Conservation (phyloP, 2,797 vertebrate genomes). For the Anabas testudineus region DNA sequence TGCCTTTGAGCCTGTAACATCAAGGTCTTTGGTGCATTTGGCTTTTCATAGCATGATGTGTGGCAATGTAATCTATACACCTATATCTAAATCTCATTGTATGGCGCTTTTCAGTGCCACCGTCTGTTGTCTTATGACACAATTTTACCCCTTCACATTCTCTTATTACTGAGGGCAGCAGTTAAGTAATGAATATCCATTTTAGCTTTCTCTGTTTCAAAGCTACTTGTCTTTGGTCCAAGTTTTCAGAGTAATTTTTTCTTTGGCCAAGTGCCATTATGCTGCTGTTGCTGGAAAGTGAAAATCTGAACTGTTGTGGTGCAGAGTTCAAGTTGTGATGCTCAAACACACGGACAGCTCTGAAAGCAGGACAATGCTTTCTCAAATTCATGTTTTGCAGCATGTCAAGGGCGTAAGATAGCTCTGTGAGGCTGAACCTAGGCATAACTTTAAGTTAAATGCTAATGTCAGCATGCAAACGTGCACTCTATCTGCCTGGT, state of each 20-base stretch:
- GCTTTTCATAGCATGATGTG: constrained; percentile 25
- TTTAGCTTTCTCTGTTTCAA: constrained; percentile 51
- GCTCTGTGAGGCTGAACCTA: neutral
- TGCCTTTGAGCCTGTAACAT: neutral
- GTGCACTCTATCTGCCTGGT: too few species aligned
- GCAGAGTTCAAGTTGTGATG: constrained; percentile 54
- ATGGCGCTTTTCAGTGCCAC: constrained; percentile 37
- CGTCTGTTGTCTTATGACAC: constrained; percentile 54
- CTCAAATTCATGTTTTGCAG: constrained; percentile 7
- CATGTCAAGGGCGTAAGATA: constrained; percentile 11
- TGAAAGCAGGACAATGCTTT: constrained; percentile 31
- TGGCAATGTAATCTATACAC: constrained; percentile 27
- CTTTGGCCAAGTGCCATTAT: constrained; percentile 48
- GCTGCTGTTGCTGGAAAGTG: constrained; percentile 45
- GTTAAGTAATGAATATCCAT: constrained; percentile 61
- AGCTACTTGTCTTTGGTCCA: constrained; percentile 43
- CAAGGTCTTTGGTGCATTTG: constrained; percentile 5
- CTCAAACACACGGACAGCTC: constrained; percentile 21
- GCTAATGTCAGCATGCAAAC: neutral
- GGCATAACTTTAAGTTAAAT: neutral
- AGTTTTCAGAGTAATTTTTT: constrained; percentile 59
- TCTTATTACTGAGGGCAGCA: constrained; percentile 53
- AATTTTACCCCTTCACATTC: constrained; percentile 56
- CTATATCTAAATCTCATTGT: constrained; percentile 31
- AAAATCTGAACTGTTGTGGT: constrained; percentile 32